Base-by-base conservation (phyloP, 1,140 invertebrate species). In the Pissodes strobi region DNA sequence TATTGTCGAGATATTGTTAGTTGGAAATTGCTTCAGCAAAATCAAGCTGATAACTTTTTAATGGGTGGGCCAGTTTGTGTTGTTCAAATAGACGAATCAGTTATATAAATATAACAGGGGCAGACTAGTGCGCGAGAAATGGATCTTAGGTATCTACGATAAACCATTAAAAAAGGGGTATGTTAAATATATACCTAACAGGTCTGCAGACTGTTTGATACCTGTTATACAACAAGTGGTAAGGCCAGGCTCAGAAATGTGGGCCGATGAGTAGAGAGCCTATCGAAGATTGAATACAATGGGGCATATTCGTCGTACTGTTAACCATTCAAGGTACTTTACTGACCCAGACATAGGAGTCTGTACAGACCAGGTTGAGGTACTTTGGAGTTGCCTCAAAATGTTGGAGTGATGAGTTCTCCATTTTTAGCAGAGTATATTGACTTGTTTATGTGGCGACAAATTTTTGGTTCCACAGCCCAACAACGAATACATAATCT, bases 91-190 rank as follows among this genome's bases (percentile, higher is more conserved):
- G 48, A 51, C 10, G 48, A 51, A 19, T 13, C 48, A 12, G 19
- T 13, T 8, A 9, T 51, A 19, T 8, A 53, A 53, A 37, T 53
- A 53, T 53, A 53, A 53, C 18, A 27, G 27, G 34, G 51, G 51
- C 27, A 27, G 51, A 30, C 12, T 30, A 10, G 25, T 53, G 6
- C 6, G 9, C 9, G 51, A 25, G 13, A 9, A 53, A 19, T 53
- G 51, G 51, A 10, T 53, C 3, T 9, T 53, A 5, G 12, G 46
- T 22, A 25, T 22, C 10, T 49, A 22, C 13, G 19, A 49, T 25
- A 22, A 6, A n/a, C 4, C 18, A 25, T 17, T 25, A 8, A 49
- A 21, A 49, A 25, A 21, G 46, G 41, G n/a, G n/a, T n/a, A n/a
- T n/a, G n/a, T 45, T 34, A 34, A 6, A 34, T 34, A 6, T 6